Evolutionary conservation across 2,113 vertebrate genomes (phyloP).

Genomic region (Gymnobelideus leadbeateri): DNA sequence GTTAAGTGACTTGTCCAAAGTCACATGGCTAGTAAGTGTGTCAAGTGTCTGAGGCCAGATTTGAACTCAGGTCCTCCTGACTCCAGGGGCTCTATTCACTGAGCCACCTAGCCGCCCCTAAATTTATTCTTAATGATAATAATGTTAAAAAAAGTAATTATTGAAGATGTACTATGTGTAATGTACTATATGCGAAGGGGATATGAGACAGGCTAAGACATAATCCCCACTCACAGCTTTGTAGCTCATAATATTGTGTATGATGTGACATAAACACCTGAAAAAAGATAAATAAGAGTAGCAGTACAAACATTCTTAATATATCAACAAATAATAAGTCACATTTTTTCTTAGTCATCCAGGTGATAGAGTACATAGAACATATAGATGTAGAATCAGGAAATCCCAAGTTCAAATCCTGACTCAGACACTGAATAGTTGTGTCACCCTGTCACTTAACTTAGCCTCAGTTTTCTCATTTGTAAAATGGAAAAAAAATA

Average conservation of each 20-base stretch:
- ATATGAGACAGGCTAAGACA: not conserved
- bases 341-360: not conserved
- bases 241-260: not conserved
- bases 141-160: not conserved
- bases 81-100: too few relatives aligned
- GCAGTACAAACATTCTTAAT: not conserved
- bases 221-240: not conserved
- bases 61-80: too few relatives aligned
- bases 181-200: not conserved
- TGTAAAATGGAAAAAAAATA: not conserved
- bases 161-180: not conserved
- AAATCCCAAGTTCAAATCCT: not conserved
- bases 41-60: too few relatives aligned
- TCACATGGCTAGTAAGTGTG: too few relatives aligned
- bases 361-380: not conserved
- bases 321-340: not conserved
- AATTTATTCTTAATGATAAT: not conserved
- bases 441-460: not conserved
- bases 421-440: not conserved
- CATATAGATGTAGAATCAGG: not conserved
- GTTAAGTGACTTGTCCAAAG: too few relatives aligned
- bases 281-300: not conserved
- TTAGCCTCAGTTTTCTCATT: not conserved
- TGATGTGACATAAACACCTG: not conserved
- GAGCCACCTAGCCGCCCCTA: not conserved